Conservation (phyloP, 2,888 invertebrate species). For the Pheosia tremula region DNA sequence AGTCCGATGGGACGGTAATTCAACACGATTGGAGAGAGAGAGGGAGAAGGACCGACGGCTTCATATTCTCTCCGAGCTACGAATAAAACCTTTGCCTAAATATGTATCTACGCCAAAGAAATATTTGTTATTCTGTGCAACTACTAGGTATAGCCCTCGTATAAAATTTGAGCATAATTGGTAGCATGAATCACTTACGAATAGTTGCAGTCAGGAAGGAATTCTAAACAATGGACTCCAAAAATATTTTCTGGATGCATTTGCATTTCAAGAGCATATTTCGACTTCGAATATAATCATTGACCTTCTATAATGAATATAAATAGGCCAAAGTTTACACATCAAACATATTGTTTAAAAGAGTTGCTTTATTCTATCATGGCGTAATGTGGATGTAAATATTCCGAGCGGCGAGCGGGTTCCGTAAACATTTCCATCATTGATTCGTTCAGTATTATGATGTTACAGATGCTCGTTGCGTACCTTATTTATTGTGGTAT, state of each 20-base stretch:
- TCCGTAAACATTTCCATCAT: constrained; percentile 34
- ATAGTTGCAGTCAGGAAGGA: too few species aligned
- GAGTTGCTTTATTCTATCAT: constrained; percentile 17
- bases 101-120: too few species aligned
- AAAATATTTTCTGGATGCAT: background rate
- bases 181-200: too few species aligned
- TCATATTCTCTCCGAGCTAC: too few species aligned
- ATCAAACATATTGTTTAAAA: constrained; percentile 13
- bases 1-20: too few species aligned
- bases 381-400: constrained; percentile 9
- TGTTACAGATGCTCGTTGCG: constrained; percentile 12
- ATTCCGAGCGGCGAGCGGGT: constrained; percentile 1
- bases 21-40: too few species aligned
- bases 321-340: constrained; percentile 11
- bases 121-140: too few species aligned
- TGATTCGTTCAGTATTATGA: constrained; percentile 17
- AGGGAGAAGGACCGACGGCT: too few species aligned
- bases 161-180: too few species aligned
- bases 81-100: too few species aligned
- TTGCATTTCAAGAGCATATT: background rate
- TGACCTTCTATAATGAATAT: constrained; percentile 7
- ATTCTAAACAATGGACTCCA: background rate
- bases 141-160: too few species aligned
- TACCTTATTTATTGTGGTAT: too few species aligned
- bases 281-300: background rate